Evolutionary conservation across 2,113 vertebrate genomes (phyloP), one percentile per base, ranked within the genome.

Genomic region (Dryoscopus gambensis): DNA sequence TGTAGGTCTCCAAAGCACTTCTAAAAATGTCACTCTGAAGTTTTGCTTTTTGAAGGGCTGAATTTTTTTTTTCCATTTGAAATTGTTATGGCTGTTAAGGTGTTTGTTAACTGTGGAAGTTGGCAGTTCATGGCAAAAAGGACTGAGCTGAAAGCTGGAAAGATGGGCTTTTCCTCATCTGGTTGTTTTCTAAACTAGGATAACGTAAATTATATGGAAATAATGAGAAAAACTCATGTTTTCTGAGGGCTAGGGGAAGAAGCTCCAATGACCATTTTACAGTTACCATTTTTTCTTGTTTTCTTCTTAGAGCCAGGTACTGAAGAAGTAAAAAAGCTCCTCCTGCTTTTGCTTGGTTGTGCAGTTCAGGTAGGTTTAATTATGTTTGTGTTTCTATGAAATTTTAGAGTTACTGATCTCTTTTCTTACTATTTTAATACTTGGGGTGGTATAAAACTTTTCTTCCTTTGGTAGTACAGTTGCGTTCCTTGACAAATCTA

Each of bases 281-380:
- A 77, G 14, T 46, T 68, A n/a, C 17, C 18, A 2, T 64, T 49
- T 42, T 49, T 73, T 64, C 25, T 75, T 84, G 7, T 76, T 82
- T 88, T 90, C 30, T 90, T 91, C 98, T 92, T 96, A 99, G 99
- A 99, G 89, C 98, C 98, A 98, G 99, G 99, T 81, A 98, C 99
- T 87, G 98, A 99, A 86, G 99, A 99, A 98, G 97, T 99, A 97
- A 99, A 99, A 97, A 99, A 99, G 81, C 97, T 99, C 13, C 97
- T 99, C 70, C 96, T 99, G 93, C 98, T 99, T 73, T 97, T 99
- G 55, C 97, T 99, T 50, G 99, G 99, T 74, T 99, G 99, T 98
- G 99, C 99, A 28, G 99, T 99, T 96, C 99, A 99, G 99, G 99
- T 99, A 95, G 97, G 97, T 92, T 85, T 90, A 42, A 76, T 64